Conservation (phyloP, 1,140 invertebrate species). For the Drosophila busckii region DNA sequence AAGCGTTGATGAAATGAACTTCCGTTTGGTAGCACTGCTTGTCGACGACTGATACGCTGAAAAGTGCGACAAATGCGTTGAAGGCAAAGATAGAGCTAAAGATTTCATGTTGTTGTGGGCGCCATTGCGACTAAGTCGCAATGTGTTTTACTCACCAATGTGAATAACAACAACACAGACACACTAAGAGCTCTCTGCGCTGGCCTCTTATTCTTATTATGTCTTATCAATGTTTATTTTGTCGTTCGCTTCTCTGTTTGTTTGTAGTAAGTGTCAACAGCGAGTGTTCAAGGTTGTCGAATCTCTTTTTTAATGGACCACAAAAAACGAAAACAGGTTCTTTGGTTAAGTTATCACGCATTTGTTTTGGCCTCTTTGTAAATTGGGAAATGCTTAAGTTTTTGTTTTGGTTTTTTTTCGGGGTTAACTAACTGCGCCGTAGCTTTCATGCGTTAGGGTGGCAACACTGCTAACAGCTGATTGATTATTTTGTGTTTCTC, state of each 20-base stretch:
- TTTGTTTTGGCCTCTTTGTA: constrained; percentile 21
- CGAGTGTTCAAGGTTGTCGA: constrained; percentile 23
- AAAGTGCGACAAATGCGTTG: constrained; percentile 21
- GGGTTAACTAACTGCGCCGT: constrained; percentile 35
- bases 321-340: no score
- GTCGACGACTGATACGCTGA: constrained; percentile 29
- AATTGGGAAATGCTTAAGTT: constrained; percentile 13
- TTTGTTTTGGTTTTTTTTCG: constrained; percentile 6
- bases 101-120: constrained; percentile 4
- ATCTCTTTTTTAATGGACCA: constrained; percentile 2
- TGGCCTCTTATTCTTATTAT: background rate
- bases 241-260: constrained; percentile 1
- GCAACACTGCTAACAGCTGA: constrained; percentile 63
- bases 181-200: constrained; percentile 17
- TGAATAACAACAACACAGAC: constrained; percentile 33
- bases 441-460: constrained; percentile 9
- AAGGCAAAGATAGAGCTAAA: constrained; percentile 29
- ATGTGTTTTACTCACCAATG: constrained; percentile 42
- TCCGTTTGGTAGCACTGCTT: constrained; percentile 29
- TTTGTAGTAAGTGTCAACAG: constrained; percentile 25
- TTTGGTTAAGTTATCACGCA: background rate
- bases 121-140: constrained; percentile 31
- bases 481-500: constrained; percentile 31
- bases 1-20: constrained; percentile 15
- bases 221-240: constrained; percentile 22